These are phyloP conservation scores for Meloidogyne exigua DNA, from an alignment of 1,140 invertebrate genomes.

Conservation along the genomic window DNA sequence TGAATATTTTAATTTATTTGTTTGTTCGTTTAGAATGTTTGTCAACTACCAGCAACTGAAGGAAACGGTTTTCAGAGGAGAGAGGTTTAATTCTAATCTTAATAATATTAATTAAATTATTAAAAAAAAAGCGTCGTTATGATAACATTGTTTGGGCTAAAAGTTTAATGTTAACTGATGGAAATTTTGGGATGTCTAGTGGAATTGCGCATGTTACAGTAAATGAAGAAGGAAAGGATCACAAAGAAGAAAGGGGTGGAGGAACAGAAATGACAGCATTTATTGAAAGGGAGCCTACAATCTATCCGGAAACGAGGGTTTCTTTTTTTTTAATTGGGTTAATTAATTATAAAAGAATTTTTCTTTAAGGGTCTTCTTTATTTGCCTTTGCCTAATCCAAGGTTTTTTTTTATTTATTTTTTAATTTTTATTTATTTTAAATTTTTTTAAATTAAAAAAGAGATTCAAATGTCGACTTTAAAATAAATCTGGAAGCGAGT, in stretches of 20 bases:
- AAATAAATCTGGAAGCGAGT: conserved; percentile 53
- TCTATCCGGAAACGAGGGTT: conserved; percentile 57
- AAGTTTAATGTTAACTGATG: conserved; percentile 53
- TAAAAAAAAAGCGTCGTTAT: conserved; percentile 8
- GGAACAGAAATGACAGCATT: conserved; percentile 41
- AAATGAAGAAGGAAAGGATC: conserved; percentile 18
- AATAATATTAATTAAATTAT: not conserved
- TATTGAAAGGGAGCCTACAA: conserved; percentile 38
- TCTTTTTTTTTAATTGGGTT: not conserved
- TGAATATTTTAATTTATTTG: no score
- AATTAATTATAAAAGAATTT: not conserved
- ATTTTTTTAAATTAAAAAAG: not conserved
- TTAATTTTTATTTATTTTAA: not conserved
- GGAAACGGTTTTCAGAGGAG: conserved; percentile 43
- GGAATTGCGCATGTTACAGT: conserved; percentile 53
- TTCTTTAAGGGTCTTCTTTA: conserved; percentile 51
- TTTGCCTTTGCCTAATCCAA: conserved; percentile 57
- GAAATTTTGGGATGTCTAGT: conserved; percentile 47
- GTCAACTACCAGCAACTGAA: conserved; percentile 52
- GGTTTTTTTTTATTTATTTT: not conserved
- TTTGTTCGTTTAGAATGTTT: no score
- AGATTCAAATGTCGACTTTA: conserved; percentile 32
- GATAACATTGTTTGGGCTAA: conserved; percentile 59
- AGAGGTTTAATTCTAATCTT: conserved; percentile 25
- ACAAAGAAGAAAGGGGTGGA: conserved; percentile 16